A percentile compares a stretch with the other conserved stretches of the same genome.
Evolutionary conservation across 2,888 invertebrate genomes (phyloP).

Genomic region (Blomia tropicalis): DNA sequence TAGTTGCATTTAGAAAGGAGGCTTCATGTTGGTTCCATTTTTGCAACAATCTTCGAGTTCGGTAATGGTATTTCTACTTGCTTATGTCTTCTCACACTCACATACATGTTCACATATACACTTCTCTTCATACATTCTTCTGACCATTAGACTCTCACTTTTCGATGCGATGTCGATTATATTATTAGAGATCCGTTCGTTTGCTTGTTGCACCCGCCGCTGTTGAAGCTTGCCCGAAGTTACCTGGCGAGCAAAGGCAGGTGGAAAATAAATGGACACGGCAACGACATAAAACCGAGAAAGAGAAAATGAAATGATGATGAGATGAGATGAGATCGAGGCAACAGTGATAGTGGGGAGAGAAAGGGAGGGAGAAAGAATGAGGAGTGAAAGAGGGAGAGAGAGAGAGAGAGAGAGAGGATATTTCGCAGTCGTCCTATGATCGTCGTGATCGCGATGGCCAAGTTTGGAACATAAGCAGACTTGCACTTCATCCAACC

Average conservation of each 20-base stretch:
- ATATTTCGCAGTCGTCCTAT: background rate
- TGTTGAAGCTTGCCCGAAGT: too few relatives aligned
- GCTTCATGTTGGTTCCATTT: too few relatives aligned
- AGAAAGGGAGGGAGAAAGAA: too few relatives aligned
- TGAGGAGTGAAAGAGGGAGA: too few relatives aligned
- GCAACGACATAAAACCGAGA: too few relatives aligned
- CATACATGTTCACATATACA: too few relatives aligned
- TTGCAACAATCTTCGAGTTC: background rate
- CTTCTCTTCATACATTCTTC: background rate
- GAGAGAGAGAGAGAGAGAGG: background rate
- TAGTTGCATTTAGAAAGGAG: too few relatives aligned
- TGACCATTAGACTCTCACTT: conserved; percentile 9
- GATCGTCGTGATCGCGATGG: background rate
- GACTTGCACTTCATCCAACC: background rate
- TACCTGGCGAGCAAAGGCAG: too few relatives aligned
- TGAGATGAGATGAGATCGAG: too few relatives aligned
- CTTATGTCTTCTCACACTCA: background rate
- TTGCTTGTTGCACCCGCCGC: background rate
- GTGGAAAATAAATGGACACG: too few relatives aligned
- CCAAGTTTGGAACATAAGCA: background rate
- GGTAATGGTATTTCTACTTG: background rate
- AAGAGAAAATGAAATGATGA: too few relatives aligned
- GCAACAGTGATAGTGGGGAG: too few relatives aligned
- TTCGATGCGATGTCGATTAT: conserved; percentile 3
- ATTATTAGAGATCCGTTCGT: conserved; percentile 6